Conservation (phyloP, 2,888 invertebrate genomes). For the Pediacus dermestoides region DNA sequence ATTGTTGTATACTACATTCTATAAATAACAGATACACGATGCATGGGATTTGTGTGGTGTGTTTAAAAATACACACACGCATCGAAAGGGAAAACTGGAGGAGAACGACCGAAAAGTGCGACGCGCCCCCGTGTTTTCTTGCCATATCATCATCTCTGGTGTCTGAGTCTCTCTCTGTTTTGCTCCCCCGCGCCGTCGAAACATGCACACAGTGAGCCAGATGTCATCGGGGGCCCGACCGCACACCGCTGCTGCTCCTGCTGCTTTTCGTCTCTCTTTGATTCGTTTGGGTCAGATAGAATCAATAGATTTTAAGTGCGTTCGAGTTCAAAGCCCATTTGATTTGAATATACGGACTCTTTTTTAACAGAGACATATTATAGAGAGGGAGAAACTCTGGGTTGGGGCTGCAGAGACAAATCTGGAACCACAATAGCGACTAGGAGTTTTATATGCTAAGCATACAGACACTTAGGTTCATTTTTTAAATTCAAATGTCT, state of each 20-base stretch:
- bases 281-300: constrained; percentile 14
- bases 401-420: too few relatives aligned
- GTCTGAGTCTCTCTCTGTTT: constrained; percentile 12
- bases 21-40: too few relatives aligned
- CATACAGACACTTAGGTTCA: too few relatives aligned
- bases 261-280: constrained; percentile 12
- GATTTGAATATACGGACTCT: constrained; percentile 12
- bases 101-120: constrained; percentile 23
- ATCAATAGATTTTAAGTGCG: constrained; percentile 18
- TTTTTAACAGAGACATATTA: too few relatives aligned
- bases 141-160: constrained; percentile 26
- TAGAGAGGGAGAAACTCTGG: too few relatives aligned
- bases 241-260: constrained; percentile 11
- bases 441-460: too few relatives aligned
- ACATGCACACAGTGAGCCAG: too few relatives aligned
- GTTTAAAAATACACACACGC: too few relatives aligned
- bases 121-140: constrained; percentile 22
- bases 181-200: constrained; percentile 26
- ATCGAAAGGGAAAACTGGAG: constrained; percentile 20
- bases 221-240: constrained; percentile 38
- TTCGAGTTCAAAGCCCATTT: constrained; percentile 12
- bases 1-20: too few relatives aligned
- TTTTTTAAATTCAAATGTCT: too few relatives aligned
- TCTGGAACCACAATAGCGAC: too few relatives aligned
- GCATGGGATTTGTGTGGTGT: too few relatives aligned